Conservation (phyloP, 2,888 invertebrate genomes). For the Entomobrya proxima region DNA sequence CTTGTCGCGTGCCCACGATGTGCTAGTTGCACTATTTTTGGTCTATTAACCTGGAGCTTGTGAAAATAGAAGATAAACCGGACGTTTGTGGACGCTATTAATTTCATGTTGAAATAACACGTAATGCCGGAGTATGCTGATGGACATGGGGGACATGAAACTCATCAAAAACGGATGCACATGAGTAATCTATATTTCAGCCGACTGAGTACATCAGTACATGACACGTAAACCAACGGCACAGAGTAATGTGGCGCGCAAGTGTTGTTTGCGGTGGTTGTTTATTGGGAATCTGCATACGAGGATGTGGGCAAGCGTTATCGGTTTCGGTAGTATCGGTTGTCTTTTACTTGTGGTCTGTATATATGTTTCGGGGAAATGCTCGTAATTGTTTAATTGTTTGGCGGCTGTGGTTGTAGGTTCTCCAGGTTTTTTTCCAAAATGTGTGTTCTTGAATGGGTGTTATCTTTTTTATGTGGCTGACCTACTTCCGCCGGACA, state of each 20-base stretch:
- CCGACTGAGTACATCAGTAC: neutral
- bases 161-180: constrained; percentile 42
- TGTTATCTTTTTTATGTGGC: constrained; percentile 45
- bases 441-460: neutral
- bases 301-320: constrained; percentile 15
- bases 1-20: constrained; percentile 60
- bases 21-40: constrained; percentile 23
- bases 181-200: constrained; percentile 6
- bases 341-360: neutral
- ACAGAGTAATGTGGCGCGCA: constrained; percentile 36
- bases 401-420: neutral
- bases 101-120: constrained; percentile 47
- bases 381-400: neutral
- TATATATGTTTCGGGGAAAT: constrained; percentile 13
- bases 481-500: constrained; percentile 58
- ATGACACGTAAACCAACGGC: neutral
- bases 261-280: constrained; percentile 40
- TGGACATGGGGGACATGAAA: neutral
- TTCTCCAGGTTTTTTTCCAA: neutral
- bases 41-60: constrained; percentile 45
- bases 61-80: constrained; percentile 7
- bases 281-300: constrained; percentile 38
- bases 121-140: constrained; percentile 13
- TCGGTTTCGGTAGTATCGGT: constrained; percentile 25
- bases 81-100: constrained; percentile 61